These are phyloP conservation scores for Drosophila repletoides DNA, from an alignment of 1,140 invertebrate genomes.

Conservation along the genomic window DNA sequence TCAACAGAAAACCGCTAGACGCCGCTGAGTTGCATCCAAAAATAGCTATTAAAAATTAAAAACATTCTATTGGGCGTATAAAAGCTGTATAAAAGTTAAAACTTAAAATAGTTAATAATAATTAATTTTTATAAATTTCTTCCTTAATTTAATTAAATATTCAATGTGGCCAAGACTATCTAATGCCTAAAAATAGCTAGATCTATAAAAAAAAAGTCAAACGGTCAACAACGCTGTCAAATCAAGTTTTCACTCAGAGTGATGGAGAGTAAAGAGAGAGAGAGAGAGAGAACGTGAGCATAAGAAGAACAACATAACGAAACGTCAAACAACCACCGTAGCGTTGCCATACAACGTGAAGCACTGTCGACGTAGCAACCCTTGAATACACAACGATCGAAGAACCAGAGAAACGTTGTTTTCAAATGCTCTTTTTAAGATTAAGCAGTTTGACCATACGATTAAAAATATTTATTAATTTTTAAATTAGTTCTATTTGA, in stretches of 20 bases:
- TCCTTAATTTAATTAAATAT: background rate
- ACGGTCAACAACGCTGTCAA: constrained; percentile 4
- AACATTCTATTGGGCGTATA: too few relatives aligned
- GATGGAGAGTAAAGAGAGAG: background rate
- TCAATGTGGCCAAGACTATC: background rate
- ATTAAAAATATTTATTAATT: too few relatives aligned
- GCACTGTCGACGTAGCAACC: constrained; percentile 44
- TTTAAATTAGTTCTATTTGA: too few relatives aligned
- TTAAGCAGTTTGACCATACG: background rate
- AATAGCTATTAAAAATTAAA: background rate
- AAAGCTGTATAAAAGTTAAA: too few relatives aligned
- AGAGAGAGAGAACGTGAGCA: background rate
- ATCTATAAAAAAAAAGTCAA: background rate
- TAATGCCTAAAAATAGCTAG: background rate
- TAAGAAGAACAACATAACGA: constrained; percentile 50
- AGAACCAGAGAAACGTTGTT: constrained; percentile 22
- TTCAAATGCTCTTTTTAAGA: constrained; percentile 23
- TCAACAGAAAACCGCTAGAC: background rate
- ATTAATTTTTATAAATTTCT: too few relatives aligned
- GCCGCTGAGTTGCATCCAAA: background rate
- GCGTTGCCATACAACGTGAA: constrained; percentile 40
- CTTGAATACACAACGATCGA: constrained; percentile 54
- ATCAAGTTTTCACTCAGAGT: constrained; percentile 5
- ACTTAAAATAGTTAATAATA: background rate
- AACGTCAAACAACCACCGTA: constrained; percentile 73